Base-by-base conservation (phyloP, 2,113 vertebrate species). In the Dasyurus viverrinus region DNA sequence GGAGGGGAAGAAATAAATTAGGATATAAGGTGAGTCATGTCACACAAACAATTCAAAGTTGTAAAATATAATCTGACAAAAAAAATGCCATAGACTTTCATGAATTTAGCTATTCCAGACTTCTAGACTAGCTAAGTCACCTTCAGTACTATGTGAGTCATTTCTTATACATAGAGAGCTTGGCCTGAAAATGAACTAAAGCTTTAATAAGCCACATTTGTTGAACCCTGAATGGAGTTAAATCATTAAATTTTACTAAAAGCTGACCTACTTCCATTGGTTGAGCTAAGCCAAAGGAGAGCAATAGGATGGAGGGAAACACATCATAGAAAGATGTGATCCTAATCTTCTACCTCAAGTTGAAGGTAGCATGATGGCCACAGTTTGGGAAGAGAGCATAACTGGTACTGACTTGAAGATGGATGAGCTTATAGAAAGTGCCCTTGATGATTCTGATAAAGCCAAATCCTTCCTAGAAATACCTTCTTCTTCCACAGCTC, bases 361-460 rank as follows among this genome's bases (percentile, higher is more conserved):
- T 94, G 30, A 90, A 95, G 90, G 90, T 9, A 92, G 50, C 91
- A 97, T 97, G 95, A 97, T 97, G 96, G 97, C 97, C 0, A 53
- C 95, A 0, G 93, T 50, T 50, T 50, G 50, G 46, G 90, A 54
- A 0, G 52, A 36, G 1, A 9, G 89, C 8, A 53, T 30, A 24
- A 92, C 52, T 0, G 93, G n/a, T 9, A 89, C 53, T 0, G 98
- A 97, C 25, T 95, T 96, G 10, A 98, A 98, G 94, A 57, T 98
- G 96, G 98, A 98, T 50, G 50, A 50, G 50, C 50, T 50, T 50
- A 6, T 50, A 50, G 99, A 94, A 98, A 99, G 99, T 99, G 99
- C 99, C 1, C 98, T 99, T 57, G 99, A 99, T 98, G 99, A 99
- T 97, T 99, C 99, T 96, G 99, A 99, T 50, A 99, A 99, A 97